Evolutionary conservation across 2,113 vertebrate genomes (phyloP).

Genomic region (Nothocercus julius): DNA sequence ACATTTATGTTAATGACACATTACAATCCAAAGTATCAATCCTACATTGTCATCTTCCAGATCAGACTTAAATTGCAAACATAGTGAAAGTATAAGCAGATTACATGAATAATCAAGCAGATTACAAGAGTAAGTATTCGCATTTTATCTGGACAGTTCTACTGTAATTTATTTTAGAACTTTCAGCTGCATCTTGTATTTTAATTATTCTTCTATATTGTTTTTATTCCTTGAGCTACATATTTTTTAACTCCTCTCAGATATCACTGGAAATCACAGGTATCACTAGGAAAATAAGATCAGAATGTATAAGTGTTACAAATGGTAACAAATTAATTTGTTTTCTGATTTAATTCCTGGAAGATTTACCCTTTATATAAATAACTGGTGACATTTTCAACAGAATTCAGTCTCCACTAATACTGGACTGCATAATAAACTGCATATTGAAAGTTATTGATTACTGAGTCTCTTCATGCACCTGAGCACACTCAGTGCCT

Average conservation of each 20-base stretch:
- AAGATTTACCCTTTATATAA: conserved; percentile 34
- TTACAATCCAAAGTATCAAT: not conserved
- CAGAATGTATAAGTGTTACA: not conserved
- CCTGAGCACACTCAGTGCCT: not conserved
- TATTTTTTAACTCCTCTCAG: conserved; percentile 14
- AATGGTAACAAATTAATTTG: not conserved
- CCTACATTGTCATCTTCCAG: not conserved
- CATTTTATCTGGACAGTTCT: not conserved
- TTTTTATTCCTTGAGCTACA: not conserved
- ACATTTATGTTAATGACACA: not conserved
- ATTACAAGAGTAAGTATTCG: not conserved
- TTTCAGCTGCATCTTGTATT: not conserved
- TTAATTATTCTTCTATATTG: not conserved
- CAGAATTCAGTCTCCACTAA: conserved; percentile 19
- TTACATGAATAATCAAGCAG: not conserved
- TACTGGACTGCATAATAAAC: conserved; percentile 49
- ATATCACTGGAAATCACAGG: too few species aligned
- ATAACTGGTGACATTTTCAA: conserved; percentile 64
- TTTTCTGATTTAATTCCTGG: conserved; percentile 27
- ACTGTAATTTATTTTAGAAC: not conserved
- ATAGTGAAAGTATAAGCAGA: not conserved
- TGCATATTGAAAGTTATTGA: not conserved
- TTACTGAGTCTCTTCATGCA: not conserved
- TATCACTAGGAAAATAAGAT: not conserved
- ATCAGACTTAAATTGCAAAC: not conserved